phyloP scores from a whole-genome alignment of 2,113 vertebrate species.

The Rostratula benghalensis region DNA sequence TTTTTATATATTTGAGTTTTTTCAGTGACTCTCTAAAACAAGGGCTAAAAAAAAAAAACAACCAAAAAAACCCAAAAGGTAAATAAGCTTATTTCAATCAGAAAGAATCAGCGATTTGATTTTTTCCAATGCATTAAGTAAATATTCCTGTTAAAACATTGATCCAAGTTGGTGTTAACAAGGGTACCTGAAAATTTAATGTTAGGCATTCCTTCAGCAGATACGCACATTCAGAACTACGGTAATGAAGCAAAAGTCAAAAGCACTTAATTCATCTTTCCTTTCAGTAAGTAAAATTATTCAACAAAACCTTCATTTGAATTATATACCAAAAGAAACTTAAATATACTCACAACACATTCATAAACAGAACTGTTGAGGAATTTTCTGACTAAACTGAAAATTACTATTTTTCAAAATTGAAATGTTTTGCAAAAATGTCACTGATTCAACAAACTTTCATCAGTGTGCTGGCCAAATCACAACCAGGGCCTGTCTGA shows the following conservation, averaged over 20 bases:
- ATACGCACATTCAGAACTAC: neutral
- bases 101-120: constrained; percentile 54
- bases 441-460: neutral
- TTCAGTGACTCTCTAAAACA: constrained; percentile 57
- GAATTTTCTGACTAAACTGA: neutral
- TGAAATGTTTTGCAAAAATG: neutral
- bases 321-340: neutral
- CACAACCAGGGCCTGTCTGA: neutral
- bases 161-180: neutral
- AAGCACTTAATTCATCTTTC: neutral
- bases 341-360: neutral
- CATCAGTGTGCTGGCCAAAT: neutral
- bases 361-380: neutral
- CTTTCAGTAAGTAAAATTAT: neutral
- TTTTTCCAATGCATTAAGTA: constrained; percentile 37
- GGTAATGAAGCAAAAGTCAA: neutral
- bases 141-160: constrained; percentile 54
- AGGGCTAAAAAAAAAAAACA: neutral
- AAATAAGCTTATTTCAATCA: constrained; percentile 55
- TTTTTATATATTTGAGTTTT: constrained; percentile 46
- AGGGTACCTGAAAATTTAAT: constrained; percentile 7
- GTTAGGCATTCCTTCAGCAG: neutral
- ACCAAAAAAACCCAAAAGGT: constrained; percentile 9
- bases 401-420: neutral
- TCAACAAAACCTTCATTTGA: neutral